These are phyloP conservation scores for Paratilapia polleni DNA, from an alignment of 2,113 vertebrate genomes.

Conservation along the genomic window DNA sequence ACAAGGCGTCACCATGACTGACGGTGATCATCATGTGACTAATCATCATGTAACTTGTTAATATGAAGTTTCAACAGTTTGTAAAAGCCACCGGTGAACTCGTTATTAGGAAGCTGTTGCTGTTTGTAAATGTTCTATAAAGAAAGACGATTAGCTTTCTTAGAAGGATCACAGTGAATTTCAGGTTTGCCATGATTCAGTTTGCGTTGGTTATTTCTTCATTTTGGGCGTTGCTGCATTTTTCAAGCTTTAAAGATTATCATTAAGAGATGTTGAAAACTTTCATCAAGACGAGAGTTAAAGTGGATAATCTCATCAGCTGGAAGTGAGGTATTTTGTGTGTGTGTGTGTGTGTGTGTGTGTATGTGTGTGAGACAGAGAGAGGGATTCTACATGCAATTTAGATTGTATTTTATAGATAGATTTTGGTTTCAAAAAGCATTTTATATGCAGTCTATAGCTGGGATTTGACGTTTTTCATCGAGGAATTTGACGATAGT, in stretches of 20 bases:
- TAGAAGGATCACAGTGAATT: background rate
- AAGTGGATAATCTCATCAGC: background rate
- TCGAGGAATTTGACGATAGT: no score
- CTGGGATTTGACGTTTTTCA: no score
- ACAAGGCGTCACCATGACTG: no score
- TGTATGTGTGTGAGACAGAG: background rate
- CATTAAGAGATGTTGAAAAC: background rate
- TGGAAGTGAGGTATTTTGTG: no score
- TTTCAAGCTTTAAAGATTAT: background rate
- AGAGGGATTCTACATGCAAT: background rate
- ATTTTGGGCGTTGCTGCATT: background rate
- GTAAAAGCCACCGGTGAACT: no score
- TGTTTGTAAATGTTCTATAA: no score
- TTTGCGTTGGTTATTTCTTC: background rate
- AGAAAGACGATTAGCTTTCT: background rate
- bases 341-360: background rate
- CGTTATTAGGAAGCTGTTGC: no score
- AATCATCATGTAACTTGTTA: no score
- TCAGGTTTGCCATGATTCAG: background rate
- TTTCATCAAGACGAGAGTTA: accelerated
- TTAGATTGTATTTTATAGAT: background rate
- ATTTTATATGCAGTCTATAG: background rate
- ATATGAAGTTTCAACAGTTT: no score
- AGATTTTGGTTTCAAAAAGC: background rate
- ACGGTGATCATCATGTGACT: no score